Base-by-base conservation (phyloP, 2,888 invertebrate species). In the Cordilura impudica region DNA sequence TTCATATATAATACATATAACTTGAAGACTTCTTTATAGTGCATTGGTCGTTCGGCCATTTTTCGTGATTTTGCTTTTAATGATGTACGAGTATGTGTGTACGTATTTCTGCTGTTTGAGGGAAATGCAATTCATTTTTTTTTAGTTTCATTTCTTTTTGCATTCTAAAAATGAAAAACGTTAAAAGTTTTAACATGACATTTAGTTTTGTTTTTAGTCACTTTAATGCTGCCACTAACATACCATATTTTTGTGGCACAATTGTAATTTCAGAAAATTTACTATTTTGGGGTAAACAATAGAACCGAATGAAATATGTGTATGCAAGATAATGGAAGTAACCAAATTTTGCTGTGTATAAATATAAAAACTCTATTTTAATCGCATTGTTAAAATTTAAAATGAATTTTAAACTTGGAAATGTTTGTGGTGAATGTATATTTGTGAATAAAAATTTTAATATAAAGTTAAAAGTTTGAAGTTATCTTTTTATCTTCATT, bases 151-250 rank as follows among this genome's bases (percentile, higher is more conserved):
- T 60, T 54, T 12, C 61, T 60, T 2, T 61, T 12, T 18, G 16
- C 16, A 10, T 60, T 45, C 29, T 49, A 29, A 54, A 61, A 51
- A 72, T 77, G 65, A 72, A 72, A 63, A 72, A 78, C 63, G 78
- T 67, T 67, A 35, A 72, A 78, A 72, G 61, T 73, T 78, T 60
- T 54, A 49, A 69, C 54, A 67, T 78, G 78, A 67, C 67, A 78
- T 78, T 67, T 77, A 12, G 72, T 72, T 78, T 72, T 60, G 47
- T 56, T 60, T 51, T 12, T 12, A 58, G 18, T 47, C 35, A 47
- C 45, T 63, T 31, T 66, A 54, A 54, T 45, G 54, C 29, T 63
- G 60, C 49, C 49, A 14, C 49, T 49, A 63, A 49, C 31, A 49
- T n/a, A 31, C 18, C 63, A 29, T 31, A 63, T 10, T 63, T 56